Evolutionary conservation across 1,140 invertebrate species (phyloP).

Genomic region (Archegozetes longisetosus): DNA sequence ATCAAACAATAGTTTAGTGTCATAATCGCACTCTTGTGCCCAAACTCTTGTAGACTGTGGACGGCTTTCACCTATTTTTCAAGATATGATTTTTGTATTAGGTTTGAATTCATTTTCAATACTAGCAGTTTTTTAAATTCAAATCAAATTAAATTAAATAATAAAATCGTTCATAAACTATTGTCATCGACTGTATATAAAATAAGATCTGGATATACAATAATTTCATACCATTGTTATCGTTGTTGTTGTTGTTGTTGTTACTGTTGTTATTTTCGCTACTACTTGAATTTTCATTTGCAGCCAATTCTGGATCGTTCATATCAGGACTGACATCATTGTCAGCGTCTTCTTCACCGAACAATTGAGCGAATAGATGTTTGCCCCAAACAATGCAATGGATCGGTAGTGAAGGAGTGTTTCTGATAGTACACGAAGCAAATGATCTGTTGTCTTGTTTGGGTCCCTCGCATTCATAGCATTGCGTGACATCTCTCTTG

Average conservation of each 20-base stretch:
- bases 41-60: slow-evolving; percentile 62
- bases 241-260: neutral
- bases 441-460: slow-evolving; percentile 80
- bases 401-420: slow-evolving; percentile 97
- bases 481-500: slow-evolving; percentile 55
- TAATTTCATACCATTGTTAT: neutral
- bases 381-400: slow-evolving; percentile 99
- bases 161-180: neutral
- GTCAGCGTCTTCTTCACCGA: slow-evolving; percentile 88
- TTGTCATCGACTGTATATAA: neutral
- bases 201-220: neutral
- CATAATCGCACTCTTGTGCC: slow-evolving; percentile 66
- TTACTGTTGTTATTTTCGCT: neutral
- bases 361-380: slow-evolving; percentile 83
- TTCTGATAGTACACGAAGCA: slow-evolving; percentile 95
- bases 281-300: neutral
- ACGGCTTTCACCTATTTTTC: neutral
- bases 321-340: slow-evolving; percentile 96
- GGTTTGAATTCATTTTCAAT: too few relatives aligned
- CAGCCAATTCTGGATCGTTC: slow-evolving; percentile 63
- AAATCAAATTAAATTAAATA: too few relatives aligned
- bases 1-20: slow-evolving; percentile 45
- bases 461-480: slow-evolving; percentile 82
- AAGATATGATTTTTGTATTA: too few relatives aligned
- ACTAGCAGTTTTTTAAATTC: too few relatives aligned